Evolutionary conservation across 2,113 vertebrate species (phyloP).

Genomic region (Nothobranchius furzeri): DNA sequence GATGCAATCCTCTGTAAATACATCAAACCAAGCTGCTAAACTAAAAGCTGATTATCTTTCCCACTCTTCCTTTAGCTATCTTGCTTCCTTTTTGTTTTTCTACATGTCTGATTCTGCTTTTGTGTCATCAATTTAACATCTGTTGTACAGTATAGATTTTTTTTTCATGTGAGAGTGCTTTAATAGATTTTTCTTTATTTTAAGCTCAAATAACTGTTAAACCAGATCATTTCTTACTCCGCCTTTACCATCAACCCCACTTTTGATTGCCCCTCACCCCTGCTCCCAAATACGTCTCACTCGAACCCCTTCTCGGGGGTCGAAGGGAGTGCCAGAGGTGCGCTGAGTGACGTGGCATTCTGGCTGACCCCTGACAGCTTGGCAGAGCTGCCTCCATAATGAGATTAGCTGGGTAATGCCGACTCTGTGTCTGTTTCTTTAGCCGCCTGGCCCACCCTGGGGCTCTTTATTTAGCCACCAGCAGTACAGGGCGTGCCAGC

Average conservation of each 20-base stretch:
- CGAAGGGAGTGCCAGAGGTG: slow-evolving; percentile 78
- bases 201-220: background rate
- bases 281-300: slow-evolving; percentile 40
- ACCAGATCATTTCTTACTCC: background rate
- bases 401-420: slow-evolving; percentile 83
- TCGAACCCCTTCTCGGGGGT: slow-evolving; percentile 62
- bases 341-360: slow-evolving; percentile 82
- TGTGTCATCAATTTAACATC: background rate
- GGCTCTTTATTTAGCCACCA: slow-evolving; percentile 80
- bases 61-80: slow-evolving; percentile 16
- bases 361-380: slow-evolving; percentile 81
- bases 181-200: slow-evolving; percentile 5
- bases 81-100: slow-evolving; percentile 13
- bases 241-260: slow-evolving; percentile 35
- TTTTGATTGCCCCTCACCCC: slow-evolving; percentile 41
- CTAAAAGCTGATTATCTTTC: slow-evolving; percentile 61
- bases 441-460: slow-evolving; percentile 72
- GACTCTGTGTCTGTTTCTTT: slow-evolving; percentile 81
- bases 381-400: slow-evolving; percentile 80
- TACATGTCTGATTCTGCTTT: slow-evolving; percentile 10
- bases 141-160: background rate
- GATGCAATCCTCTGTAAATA: slow-evolving; percentile 69
- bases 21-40: slow-evolving; percentile 66
- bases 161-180: slow-evolving; percentile 37
- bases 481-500: slow-evolving; percentile 76